Conservation (phyloP, 2,797 vertebrate species). For the Emydoidea blandingii region DNA sequence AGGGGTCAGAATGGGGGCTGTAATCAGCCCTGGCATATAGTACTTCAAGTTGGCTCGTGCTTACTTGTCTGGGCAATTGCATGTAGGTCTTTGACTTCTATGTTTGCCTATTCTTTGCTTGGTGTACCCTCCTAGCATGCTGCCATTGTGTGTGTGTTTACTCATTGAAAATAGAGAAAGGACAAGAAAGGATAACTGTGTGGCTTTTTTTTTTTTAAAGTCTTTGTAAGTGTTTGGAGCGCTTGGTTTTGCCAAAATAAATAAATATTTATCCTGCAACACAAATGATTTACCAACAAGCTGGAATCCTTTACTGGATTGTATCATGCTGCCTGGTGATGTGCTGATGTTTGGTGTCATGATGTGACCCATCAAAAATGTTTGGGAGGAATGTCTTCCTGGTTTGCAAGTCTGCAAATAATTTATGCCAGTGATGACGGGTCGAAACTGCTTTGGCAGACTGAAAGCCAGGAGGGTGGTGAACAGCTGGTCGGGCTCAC, state of each 20-base stretch:
- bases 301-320: constrained; percentile 23
- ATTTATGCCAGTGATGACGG: constrained; percentile 50
- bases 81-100: not conserved
- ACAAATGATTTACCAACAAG: constrained; percentile 37
- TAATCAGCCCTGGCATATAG: not conserved
- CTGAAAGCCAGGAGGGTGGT: constrained; percentile 61
- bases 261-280: not conserved
- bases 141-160: not conserved
- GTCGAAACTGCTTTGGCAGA: constrained; percentile 72
- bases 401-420: constrained; percentile 53
- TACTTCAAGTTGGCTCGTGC: not conserved
- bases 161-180: not conserved
- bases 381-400: constrained; percentile 51
- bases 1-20: not conserved
- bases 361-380: constrained; percentile 63
- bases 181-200: not conserved
- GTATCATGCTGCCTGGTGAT: constrained; percentile 48
- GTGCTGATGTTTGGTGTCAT: constrained; percentile 50
- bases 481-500: constrained; percentile 69
- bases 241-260: not conserved
- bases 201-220: too few species aligned
- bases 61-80: not conserved
- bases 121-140: not conserved
- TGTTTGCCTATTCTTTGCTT: not conserved
- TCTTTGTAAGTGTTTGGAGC: not conserved